Evolutionary conservation across 2,113 vertebrate genomes (phyloP).

Genomic region (Hypomesus transpacificus): DNA sequence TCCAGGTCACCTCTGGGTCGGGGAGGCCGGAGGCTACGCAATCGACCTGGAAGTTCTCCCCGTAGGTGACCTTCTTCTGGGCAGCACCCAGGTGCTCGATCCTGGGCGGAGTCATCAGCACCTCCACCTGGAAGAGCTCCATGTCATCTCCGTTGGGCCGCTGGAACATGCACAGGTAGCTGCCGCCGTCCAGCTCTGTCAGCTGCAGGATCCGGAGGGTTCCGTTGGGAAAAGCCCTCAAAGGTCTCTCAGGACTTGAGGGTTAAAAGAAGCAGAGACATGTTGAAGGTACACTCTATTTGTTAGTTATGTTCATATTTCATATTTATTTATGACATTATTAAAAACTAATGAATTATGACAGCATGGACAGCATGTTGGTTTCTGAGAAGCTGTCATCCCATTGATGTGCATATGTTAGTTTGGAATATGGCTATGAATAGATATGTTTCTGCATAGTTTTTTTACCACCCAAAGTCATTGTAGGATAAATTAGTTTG

Average conservation of each 20-base stretch:
- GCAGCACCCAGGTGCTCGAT: slow-evolving; percentile 65
- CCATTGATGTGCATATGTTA: neutral
- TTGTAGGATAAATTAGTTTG: neutral
- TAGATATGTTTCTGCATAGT: neutral
- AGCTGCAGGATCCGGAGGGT: slow-evolving; percentile 74
- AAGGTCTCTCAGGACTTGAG: slow-evolving; percentile 69
- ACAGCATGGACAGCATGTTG: neutral
- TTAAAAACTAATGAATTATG: neutral
- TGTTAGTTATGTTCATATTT: neutral
- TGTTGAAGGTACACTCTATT: neutral
- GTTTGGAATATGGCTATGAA: neutral
- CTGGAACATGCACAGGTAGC: slow-evolving; percentile 72
- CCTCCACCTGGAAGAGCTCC: slow-evolving; percentile 72
- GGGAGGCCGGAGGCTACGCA: slow-evolving; percentile 76
- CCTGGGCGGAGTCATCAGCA: slow-evolving; percentile 74
- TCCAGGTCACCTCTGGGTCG: slow-evolving; percentile 75
- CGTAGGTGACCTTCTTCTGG: slow-evolving; percentile 63
- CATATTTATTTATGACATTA: neutral
- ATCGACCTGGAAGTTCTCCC: slow-evolving; percentile 74
- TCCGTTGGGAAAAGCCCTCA: slow-evolving; percentile 73
- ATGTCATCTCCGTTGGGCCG: slow-evolving; percentile 73
- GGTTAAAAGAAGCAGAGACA: slow-evolving; percentile 18
- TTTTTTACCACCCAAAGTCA: neutral
- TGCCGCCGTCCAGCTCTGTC: slow-evolving; percentile 70
- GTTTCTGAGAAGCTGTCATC: too few species aligned